These are phyloP conservation scores for Selene dorsalis DNA, from an alignment of 2,797 vertebrate species.

Conservation along the genomic window DNA sequence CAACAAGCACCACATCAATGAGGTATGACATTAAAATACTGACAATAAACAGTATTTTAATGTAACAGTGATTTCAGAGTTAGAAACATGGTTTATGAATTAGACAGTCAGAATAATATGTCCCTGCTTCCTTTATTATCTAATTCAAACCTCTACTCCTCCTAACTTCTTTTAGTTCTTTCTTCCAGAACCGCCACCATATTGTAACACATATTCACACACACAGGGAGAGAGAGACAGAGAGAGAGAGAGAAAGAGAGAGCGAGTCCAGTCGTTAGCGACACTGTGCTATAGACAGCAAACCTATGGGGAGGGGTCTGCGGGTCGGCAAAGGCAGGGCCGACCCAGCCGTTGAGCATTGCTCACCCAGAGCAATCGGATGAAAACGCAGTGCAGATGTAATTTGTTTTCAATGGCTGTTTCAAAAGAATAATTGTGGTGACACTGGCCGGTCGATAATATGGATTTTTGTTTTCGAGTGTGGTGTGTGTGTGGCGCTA, in stretches of 20 bases:
- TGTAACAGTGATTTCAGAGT: not conserved
- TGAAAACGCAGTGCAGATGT: constrained; percentile 99
- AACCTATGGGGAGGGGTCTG: constrained; percentile 75
- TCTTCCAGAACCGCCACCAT: constrained; percentile 16
- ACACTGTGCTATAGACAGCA: constrained; percentile 85
- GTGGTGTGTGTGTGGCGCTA: constrained; percentile 98
- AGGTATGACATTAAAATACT: not conserved
- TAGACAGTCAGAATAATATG: not conserved
- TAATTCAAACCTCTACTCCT: constrained; percentile 67
- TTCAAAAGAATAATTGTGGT: constrained; percentile 99
- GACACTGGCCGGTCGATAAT: constrained; percentile 98
- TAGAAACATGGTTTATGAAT: not conserved
- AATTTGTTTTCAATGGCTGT: constrained; percentile 99
- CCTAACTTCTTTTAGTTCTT: constrained; percentile 69
- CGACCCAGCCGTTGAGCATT: constrained; percentile 87
- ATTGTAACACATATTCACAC: constrained; percentile 28
- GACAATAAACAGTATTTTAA: not conserved
- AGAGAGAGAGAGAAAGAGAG: not conserved
- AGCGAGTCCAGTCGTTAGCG: constrained; percentile 83
- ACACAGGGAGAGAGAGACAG: constrained; percentile 30
- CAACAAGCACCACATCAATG: too few relatives aligned
- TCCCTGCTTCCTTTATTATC: constrained; percentile 23
- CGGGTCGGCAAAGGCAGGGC: constrained; percentile 61
- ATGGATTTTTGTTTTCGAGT: constrained; percentile 99
- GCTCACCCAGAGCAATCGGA: constrained; percentile 97